Evolutionary conservation across 2,888 invertebrate species (phyloP).

Genomic region (Chaetoderma sp.): DNA sequence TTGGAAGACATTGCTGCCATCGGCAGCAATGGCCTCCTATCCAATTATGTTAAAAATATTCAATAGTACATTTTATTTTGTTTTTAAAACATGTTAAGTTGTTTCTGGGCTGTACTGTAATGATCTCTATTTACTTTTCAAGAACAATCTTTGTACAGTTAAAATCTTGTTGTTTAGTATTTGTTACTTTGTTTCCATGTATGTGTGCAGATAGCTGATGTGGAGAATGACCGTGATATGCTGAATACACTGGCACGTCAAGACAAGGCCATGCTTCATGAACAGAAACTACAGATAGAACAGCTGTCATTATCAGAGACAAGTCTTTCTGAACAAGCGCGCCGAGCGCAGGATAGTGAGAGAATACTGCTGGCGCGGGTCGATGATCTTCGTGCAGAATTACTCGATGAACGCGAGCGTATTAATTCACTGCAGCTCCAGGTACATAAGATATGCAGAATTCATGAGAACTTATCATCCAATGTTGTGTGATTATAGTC

Average conservation of each 20-base stretch:
- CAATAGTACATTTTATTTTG: not conserved
- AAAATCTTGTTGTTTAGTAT: no score
- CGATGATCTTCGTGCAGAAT: conserved; percentile 50
- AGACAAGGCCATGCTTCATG: conserved; percentile 64
- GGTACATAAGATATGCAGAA: no score
- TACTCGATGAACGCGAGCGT: no score
- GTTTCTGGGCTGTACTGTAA: not conserved
- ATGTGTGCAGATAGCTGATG: conserved; percentile 51
- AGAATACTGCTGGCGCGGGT: conserved; percentile 47
- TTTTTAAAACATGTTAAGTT: not conserved
- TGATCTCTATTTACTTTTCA: no score
- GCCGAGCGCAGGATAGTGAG: conserved; percentile 50
- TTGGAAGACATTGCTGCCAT: no score
- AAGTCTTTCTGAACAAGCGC: conserved; percentile 55
- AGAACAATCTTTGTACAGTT: no score
- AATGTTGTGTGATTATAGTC: no score
- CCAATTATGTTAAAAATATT: no score
- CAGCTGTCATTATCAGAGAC: conserved; percentile 57
- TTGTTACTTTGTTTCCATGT: conserved; percentile 3
- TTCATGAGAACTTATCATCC: no score
- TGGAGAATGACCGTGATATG: conserved; percentile 62
- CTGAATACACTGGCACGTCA: conserved; percentile 61
- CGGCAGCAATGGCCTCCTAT: no score
- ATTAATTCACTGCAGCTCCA: no score
- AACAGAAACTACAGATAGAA: conserved; percentile 58